Evolutionary conservation across 2,113 vertebrate species (phyloP), one percentile per base, ranked within the genome.

Genomic region (Galemys pyrenaicus): DNA sequence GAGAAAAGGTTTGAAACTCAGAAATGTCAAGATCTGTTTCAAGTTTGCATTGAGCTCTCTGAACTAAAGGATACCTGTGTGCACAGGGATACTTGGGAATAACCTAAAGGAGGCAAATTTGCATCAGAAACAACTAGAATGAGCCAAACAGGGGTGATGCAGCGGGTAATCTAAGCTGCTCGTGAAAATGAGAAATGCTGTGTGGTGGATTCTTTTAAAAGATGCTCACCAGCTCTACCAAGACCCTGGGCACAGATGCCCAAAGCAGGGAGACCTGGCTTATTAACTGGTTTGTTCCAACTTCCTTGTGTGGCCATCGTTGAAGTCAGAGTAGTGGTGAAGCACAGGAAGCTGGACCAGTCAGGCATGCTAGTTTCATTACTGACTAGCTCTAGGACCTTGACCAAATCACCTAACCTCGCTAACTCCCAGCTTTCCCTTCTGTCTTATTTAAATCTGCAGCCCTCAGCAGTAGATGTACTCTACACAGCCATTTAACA

Each of bases 1-100:
- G 79, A 37, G n/a, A 8, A 24, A 37, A 75, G 49, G 46, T 51
- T 0, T 44, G n/a, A 74, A 68, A 89, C n/a, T 84, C 6, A 37
- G 26, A 92, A 88, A 95, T 19, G 22, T 89, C 77, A 44, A 77
- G 67, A 68, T 64, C 86, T 60, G 20, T 65, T 82, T 56, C 73
- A 60, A 51, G 44, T 28, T 70, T 62, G 84, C 37, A 67, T 28
- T 28, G 64, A 82, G 71, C 39, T 64, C 62, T 86, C 64, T 46
- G 75, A 86, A 67, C 22, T 9, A 16, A 80, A 5, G 3, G 58
- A 30, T 58, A 39, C 32, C 17, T 24, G 8, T 85, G 19, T 54
- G 20, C 46, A 49, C 1, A 1, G 24, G 32, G 7, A 4, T 71
- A 32, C 15, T 13, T 12, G 4, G 22, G 1, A 39, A 56, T 49